phyloP scores from a whole-genome alignment of 2,888 invertebrate species.

The Arrhopalites spinosus region DNA sequence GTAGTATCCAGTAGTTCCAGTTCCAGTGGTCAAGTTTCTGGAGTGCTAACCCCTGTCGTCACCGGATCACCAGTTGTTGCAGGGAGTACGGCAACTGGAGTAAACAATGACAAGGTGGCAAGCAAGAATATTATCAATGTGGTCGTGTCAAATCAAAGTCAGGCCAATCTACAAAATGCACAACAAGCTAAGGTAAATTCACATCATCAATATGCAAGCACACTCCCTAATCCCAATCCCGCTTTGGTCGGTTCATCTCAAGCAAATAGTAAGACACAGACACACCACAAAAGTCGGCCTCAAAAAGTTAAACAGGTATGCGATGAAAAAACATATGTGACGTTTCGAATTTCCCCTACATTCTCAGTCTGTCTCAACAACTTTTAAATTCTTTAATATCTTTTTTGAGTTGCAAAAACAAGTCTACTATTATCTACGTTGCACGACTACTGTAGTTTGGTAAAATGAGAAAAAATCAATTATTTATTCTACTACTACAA shows the following conservation, averaged over 20 bases:
- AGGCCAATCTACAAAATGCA: conserved; percentile 9
- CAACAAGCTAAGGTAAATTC: conserved; percentile 24
- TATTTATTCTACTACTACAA: background rate
- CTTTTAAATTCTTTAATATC: background rate
- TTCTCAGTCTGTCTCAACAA: conserved; percentile 7
- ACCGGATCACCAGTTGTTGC: background rate
- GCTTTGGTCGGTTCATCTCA: conserved; percentile 32
- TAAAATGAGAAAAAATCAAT: background rate
- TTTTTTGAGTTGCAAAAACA: background rate
- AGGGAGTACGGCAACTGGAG: background rate
- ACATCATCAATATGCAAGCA: conserved; percentile 31
- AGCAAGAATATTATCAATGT: conserved; percentile 13
- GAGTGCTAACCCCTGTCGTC: background rate
- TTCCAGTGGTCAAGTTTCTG: background rate
- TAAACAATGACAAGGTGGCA: background rate
- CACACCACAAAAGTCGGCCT: conserved; percentile 30
- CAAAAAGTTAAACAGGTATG: conserved; percentile 38
- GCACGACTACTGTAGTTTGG: conserved; percentile 13
- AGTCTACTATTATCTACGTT: background rate
- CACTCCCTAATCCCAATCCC: conserved; percentile 21
- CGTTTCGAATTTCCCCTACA: no score
- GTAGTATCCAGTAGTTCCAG: background rate
- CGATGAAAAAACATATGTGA: background rate
- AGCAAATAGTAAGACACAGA: conserved; percentile 35
- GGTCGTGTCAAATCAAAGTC: conserved; percentile 9